phyloP scores from a whole-genome alignment of 1,140 invertebrate species.

The Telenomus remus region DNA sequence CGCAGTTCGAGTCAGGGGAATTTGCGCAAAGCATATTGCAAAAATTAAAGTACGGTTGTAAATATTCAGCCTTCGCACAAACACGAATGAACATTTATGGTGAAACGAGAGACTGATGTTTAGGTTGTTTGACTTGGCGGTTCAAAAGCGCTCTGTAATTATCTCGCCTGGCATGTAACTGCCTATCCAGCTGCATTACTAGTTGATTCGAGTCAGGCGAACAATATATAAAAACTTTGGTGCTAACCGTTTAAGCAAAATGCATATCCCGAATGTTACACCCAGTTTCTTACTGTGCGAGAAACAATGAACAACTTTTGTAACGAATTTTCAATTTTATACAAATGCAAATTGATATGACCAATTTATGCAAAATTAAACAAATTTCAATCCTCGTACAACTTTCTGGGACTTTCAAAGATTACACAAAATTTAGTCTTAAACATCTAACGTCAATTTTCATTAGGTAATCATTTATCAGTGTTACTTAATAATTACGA shows the following conservation, averaged over 20 bases:
- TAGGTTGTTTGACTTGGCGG: slow-evolving; percentile 76
- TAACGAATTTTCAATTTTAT: too few species aligned
- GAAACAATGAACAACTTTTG: slow-evolving; percentile 38
- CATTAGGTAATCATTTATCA: too few species aligned
- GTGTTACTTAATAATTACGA: too few species aligned
- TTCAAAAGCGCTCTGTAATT: slow-evolving; percentile 73
- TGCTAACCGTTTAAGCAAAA: slow-evolving; percentile 62
- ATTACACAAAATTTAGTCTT: too few species aligned
- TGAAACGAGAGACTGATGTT: slow-evolving; percentile 69
- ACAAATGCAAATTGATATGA: too few species aligned
- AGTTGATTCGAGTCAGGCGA: slow-evolving; percentile 59
- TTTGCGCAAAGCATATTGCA: slow-evolving; percentile 8
- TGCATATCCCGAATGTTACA: slow-evolving; percentile 52
- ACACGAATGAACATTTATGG: slow-evolving; percentile 67
- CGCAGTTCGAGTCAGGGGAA: too few species aligned
- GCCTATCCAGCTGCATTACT: slow-evolving; percentile 68
- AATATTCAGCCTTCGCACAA: slow-evolving; percentile 57
- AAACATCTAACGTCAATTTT: too few species aligned
- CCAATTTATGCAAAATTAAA: too few species aligned
- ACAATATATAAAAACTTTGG: slow-evolving; percentile 61
- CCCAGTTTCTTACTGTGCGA: slow-evolving; percentile 40
- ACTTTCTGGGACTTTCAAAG: too few species aligned
- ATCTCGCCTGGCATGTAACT: slow-evolving; percentile 75
- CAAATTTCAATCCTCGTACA: too few species aligned
- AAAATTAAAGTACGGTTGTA: slow-evolving; percentile 42